Base-by-base conservation (phyloP, 2,113 vertebrate species). In the Pelodiscus sinensis region DNA sequence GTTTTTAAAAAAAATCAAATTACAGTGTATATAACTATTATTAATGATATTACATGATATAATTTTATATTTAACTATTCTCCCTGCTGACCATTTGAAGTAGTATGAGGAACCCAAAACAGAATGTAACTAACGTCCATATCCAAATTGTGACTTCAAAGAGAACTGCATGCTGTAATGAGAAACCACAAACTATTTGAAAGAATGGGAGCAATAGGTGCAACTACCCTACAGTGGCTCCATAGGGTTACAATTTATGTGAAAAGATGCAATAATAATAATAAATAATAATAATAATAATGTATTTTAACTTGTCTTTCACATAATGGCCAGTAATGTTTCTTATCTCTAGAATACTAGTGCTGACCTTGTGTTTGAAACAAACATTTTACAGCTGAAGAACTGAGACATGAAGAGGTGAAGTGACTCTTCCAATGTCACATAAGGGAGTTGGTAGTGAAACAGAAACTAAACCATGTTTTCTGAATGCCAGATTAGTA, bases 261-360 rank as follows among this genome's bases (percentile, higher is more conserved):
- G 84, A 16, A 82, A 21, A 22, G 8, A 3, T 52, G 8, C 4
- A 79, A 13, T 87, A 82, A 87, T n/a, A 3, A 54, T 57, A 56
- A 54, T 54, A 55, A 56, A 54, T 54, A 55, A 54, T 54, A 54
- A 55, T 55, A 55, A 60, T 44, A 6, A 24, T 25, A 11, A 71
- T 57, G 79, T 75, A 24, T 22, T 1, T 38, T 1, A 0, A 9
- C 1, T 68, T 86, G 84, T 71, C 79, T 55, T 31, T 81, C 58
- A 71, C 57, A 18, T 8, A 68, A 54, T 9, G 29, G 0, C 27
- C 52, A 54, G 51, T 54, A 87, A n/a, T 55, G 83, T 3, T 1
- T 0, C 1, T 90, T 21, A 56, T 7, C 2, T 87, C 29, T 90
- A 12, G 11, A 50, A 52, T 87, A 79, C 77, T 52, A 82, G 11